phyloP scores from a whole-genome alignment of 2,888 invertebrate genomes.

The Mesorhabditis spiculigera region DNA sequence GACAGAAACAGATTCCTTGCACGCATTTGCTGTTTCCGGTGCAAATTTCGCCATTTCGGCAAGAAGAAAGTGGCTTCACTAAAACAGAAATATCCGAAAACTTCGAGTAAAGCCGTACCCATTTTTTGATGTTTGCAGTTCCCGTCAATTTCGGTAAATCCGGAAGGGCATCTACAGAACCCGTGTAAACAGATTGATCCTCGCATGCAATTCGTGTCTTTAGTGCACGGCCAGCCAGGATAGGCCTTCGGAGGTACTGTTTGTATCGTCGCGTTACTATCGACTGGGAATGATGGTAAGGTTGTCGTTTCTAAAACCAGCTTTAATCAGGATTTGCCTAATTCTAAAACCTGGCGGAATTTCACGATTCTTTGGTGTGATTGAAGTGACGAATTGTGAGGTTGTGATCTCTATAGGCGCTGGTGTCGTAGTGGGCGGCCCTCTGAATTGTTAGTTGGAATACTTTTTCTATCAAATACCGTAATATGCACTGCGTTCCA shows the following conservation, averaged over 20 bases:
- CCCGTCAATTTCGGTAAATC: conserved; percentile 23
- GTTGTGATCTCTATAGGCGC: background rate
- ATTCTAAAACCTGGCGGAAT: background rate
- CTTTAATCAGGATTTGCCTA: background rate
- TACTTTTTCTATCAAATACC: background rate
- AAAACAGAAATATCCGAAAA: conserved; percentile 18
- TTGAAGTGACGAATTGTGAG: background rate
- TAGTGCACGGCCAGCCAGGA: conserved; percentile 11
- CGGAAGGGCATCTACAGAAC: conserved; percentile 38
- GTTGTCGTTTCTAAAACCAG: background rate
- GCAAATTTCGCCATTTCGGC: conserved; percentile 44
- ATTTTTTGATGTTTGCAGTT: conserved; percentile 27
- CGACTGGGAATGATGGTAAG: background rate
- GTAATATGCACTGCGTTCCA: conserved; percentile 40
- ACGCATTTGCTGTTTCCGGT: conserved; percentile 43
- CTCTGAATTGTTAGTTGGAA: background rate
- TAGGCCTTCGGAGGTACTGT: background rate
- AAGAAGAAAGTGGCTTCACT: conserved; percentile 44
- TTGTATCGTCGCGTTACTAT: background rate
- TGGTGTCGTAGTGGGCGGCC: background rate
- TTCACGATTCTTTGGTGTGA: conserved; percentile 4
- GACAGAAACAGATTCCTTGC: conserved; percentile 45
- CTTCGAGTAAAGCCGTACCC: conserved; percentile 12
- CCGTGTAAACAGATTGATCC: conserved; percentile 37
- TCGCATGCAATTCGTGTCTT: conserved; percentile 17